These are phyloP conservation scores for Odontocerum albicorne DNA, from an alignment of 2,888 invertebrate species.

Conservation along the genomic window DNA sequence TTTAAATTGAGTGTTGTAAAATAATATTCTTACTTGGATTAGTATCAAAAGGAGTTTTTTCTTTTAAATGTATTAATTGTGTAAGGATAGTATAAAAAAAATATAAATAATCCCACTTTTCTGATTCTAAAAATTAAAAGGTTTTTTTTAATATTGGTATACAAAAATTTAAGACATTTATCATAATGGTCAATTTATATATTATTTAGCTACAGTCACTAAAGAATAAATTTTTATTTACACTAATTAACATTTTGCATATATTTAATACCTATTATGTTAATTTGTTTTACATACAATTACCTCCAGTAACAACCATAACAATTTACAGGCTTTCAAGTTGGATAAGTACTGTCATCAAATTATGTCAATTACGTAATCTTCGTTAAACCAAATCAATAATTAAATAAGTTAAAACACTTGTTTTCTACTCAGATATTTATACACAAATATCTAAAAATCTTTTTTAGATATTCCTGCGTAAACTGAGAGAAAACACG, in stretches of 20 bases:
- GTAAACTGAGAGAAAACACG: too few species aligned
- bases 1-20: slow-evolving; percentile 21
- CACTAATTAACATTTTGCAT: slow-evolving; percentile 17
- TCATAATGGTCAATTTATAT: slow-evolving; percentile 20
- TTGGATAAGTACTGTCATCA: too few species aligned
- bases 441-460: too few species aligned
- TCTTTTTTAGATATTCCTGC: too few species aligned
- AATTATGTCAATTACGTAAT: too few species aligned
- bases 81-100: background rate
- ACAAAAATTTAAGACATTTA: slow-evolving; percentile 17
- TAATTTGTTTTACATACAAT: slow-evolving; percentile 11
- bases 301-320: slow-evolving; percentile 4
- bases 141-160: slow-evolving; percentile 15
- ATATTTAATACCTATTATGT: slow-evolving; percentile 6
- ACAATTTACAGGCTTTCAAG: too few species aligned
- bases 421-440: too few species aligned
- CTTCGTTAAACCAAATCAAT: too few species aligned
- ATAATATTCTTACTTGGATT: slow-evolving; percentile 10
- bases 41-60: background rate
- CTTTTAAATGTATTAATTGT: background rate
- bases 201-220: slow-evolving; percentile 10
- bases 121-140: background rate
- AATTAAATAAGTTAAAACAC: too few species aligned
- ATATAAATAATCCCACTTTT: slow-evolving; percentile 1
- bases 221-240: slow-evolving; percentile 18